Percentiles rank a stretch among this genome's conserved stretches.
phyloP scores from a whole-genome alignment of 2,888 invertebrate genomes.

The Hedya salicella region DNA sequence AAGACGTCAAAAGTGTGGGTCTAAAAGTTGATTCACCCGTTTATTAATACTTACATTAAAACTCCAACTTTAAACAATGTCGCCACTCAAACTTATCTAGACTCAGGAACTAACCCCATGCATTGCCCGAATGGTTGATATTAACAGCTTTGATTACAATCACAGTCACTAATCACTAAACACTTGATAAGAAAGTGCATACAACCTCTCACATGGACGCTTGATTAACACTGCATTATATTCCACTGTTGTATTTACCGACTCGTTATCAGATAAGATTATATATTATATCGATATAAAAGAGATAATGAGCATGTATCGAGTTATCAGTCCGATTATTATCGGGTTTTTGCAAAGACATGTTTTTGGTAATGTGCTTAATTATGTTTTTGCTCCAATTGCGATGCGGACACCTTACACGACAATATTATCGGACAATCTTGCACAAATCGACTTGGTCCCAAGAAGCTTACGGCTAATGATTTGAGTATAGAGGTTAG shows the following conservation, averaged over 20 bases:
- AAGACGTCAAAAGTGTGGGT: too few relatives aligned
- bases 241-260: constrained; percentile 23
- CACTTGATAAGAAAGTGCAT: constrained; percentile 27
- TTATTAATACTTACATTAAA: constrained; percentile 14
- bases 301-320: constrained; percentile 34
- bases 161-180: constrained; percentile 36
- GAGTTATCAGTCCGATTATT: constrained; percentile 36
- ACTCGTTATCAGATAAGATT: constrained; percentile 37
- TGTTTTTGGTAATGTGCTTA: constrained; percentile 20
- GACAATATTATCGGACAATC: too few relatives aligned
- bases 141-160: constrained; percentile 17
- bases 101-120: constrained; percentile 9
- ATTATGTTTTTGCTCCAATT: constrained; percentile 24
- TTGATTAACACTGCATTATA: constrained; percentile 29
- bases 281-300: constrained; percentile 33
- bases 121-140: constrained; percentile 31
- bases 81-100: constrained; percentile 28
- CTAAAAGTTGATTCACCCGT: too few relatives aligned
- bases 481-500: too few relatives aligned
- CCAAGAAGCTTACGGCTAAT: too few relatives aligned
- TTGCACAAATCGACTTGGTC: too few relatives aligned
- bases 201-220: constrained; percentile 1
- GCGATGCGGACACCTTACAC: neutral
- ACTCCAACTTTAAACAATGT: neutral
- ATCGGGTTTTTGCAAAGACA: constrained; percentile 40